Percentiles rank a stretch among this genome's conserved stretches.
phyloP scores from a whole-genome alignment of 2,113 vertebrate species.

The Halichoerus grypus region DNA sequence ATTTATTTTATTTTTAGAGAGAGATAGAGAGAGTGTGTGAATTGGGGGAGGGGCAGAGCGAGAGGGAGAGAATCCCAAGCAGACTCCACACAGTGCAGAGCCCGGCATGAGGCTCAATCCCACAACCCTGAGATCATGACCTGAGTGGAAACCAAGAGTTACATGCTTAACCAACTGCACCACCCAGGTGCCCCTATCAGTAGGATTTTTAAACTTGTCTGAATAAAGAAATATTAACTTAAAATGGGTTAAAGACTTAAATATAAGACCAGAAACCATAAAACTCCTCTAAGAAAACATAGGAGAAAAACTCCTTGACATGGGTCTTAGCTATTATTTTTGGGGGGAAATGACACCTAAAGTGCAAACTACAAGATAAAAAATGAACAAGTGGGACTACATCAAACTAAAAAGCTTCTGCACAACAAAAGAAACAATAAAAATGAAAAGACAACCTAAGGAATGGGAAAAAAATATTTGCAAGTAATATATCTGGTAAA shows the following conservation, averaged over 20 bases:
- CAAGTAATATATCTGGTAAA: not conserved
- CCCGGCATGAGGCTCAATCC: not conserved
- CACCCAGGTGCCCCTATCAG: not conserved
- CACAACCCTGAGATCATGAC: not conserved
- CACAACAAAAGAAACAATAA: not conserved
- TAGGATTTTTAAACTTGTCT: not conserved
- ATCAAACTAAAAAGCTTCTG: not conserved
- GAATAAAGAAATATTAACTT: not conserved
- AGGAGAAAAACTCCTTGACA: not conserved
- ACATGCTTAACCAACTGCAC: not conserved
- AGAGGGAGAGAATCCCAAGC: not conserved
- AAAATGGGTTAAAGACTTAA: not conserved
- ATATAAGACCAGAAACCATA: not conserved
- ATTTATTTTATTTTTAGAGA: not conserved
- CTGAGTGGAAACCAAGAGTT: not conserved
- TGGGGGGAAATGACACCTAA: not conserved
- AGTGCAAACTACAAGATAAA: not conserved
- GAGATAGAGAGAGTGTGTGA: not conserved
- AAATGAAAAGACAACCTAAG: not conserved
- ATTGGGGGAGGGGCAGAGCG: not conserved
- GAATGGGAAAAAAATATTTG: not conserved
- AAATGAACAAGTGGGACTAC: not conserved
- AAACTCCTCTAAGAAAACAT: not conserved
- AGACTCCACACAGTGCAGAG: not conserved
- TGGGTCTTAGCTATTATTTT: not conserved